These are phyloP conservation scores for Protaetia brevitarsis DNA, from an alignment of 1,140 invertebrate genomes.

Conservation along the genomic window DNA sequence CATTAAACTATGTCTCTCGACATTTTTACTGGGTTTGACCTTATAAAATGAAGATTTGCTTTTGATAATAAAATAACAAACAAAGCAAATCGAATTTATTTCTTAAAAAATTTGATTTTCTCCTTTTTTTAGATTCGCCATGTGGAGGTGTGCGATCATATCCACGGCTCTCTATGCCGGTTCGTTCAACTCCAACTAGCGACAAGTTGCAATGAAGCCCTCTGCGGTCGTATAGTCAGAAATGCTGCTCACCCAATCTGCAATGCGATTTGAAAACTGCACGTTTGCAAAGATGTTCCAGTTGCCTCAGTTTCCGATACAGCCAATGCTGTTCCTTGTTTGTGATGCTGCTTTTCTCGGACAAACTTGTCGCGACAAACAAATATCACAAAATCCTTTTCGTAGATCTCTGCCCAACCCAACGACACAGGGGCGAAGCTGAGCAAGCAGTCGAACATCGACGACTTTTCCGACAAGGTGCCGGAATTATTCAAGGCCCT, in stretches of 20 bases:
- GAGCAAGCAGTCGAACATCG: slow-evolving; percentile 80
- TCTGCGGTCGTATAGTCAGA: slow-evolving; percentile 93
- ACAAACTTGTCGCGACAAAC: neutral
- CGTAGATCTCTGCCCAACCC: slow-evolving; percentile 83
- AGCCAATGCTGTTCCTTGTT: slow-evolving; percentile 92
- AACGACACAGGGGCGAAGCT: slow-evolving; percentile 68
- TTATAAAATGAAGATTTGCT: no score
- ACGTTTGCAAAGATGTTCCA: slow-evolving; percentile 87
- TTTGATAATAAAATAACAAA: no score
- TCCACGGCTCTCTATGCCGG: slow-evolving; percentile 9
- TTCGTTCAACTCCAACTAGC: slow-evolving; percentile 27
- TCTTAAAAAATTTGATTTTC: neutral
- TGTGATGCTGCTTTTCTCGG: slow-evolving; percentile 70
- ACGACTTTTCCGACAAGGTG: slow-evolving; percentile 77
- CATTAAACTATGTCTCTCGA: no score
- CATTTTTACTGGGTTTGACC: no score
- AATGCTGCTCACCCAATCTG: slow-evolving; percentile 96
- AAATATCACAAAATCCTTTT: slow-evolving; percentile 29
- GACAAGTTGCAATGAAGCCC: slow-evolving; percentile 74
- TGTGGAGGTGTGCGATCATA: slow-evolving; percentile 28
- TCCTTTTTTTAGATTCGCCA: slow-evolving; percentile 27
- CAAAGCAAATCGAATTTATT: no score
- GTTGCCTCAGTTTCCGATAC: slow-evolving; percentile 84
- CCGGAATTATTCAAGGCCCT: slow-evolving; percentile 79
- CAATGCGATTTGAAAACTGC: slow-evolving; percentile 84